phyloP scores from a whole-genome alignment of 2,888 invertebrate genomes.

The Dastarcus helophoroides region DNA sequence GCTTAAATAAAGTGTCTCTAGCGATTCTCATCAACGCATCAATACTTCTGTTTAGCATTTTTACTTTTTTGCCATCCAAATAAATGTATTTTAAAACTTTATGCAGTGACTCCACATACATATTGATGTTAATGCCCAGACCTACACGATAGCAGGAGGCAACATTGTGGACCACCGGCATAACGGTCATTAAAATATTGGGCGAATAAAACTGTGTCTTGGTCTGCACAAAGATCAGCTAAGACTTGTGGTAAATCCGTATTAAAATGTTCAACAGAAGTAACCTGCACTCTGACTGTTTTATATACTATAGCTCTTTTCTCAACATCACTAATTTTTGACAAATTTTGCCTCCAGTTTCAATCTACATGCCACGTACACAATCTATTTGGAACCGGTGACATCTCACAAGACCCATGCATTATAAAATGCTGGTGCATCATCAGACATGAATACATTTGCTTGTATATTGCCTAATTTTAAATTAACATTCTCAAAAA shows the following conservation, averaged over 20 bases:
- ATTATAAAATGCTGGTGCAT: conserved; percentile 15
- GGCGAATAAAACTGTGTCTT: conserved; percentile 7
- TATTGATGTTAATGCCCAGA: conserved; percentile 17
- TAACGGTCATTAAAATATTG: conserved; percentile 12
- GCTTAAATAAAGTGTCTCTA: conserved; percentile 12
- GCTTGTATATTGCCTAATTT: conserved; percentile 7
- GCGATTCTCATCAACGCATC: conserved; percentile 13
- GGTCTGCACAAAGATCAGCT: conserved; percentile 1
- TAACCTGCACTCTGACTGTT: conserved; percentile 7
- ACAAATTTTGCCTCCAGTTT: conserved; percentile 14
- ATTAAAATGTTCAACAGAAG: conserved; percentile 3
- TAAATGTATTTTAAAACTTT: conserved; percentile 15
- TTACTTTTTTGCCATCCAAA: conserved; percentile 16
- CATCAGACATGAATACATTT: conserved; percentile 16
- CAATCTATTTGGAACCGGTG: conserved; percentile 10
- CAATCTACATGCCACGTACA: conserved; percentile 19
- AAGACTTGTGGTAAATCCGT: conserved; percentile 6
- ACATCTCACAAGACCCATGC: conserved; percentile 16
- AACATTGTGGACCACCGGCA: conserved; percentile 7
- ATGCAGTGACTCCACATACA: conserved; percentile 17
- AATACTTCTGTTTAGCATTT: conserved; percentile 14
- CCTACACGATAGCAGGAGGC: conserved; percentile 15
- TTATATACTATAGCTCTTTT: conserved; percentile 14
- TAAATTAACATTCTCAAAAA: conserved; percentile 9
- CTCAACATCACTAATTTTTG: conserved; percentile 14